These are phyloP conservation scores for Dolichallabes microphthalmus DNA, from an alignment of 2,113 vertebrate species.

Conservation along the genomic window DNA sequence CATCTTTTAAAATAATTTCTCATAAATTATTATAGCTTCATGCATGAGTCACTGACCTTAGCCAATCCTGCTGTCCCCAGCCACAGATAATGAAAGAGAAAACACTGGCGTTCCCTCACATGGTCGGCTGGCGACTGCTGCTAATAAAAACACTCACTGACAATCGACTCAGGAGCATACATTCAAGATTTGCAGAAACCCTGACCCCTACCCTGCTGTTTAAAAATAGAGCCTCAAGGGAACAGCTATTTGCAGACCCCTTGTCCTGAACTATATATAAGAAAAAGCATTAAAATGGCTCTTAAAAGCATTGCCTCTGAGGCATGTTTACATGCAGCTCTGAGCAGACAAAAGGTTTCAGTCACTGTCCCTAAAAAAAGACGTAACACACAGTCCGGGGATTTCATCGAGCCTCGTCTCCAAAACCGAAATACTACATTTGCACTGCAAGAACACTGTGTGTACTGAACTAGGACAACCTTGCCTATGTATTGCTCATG, in stretches of 20 bases:
- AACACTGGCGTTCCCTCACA: slow-evolving; percentile 41
- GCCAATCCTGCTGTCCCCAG: slow-evolving; percentile 48
- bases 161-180: slow-evolving; percentile 10
- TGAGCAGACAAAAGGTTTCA: slow-evolving; percentile 36
- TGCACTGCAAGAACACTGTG: background rate
- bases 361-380: background rate
- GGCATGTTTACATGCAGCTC: slow-evolving; percentile 38
- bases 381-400: background rate
- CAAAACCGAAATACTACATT: slow-evolving; percentile 24
- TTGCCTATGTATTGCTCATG: background rate
- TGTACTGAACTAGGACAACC: background rate
- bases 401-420: slow-evolving; percentile 29
- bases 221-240: slow-evolving; percentile 36
- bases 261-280: slow-evolving; percentile 9
- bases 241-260: slow-evolving; percentile 33
- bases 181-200: slow-evolving; percentile 34
- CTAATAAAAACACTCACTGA: slow-evolving; percentile 36
- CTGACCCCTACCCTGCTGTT: background rate
- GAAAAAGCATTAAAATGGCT: slow-evolving; percentile 47
- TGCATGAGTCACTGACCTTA: slow-evolving; percentile 64
- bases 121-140: slow-evolving; percentile 15
- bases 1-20: slow-evolving; percentile 67
- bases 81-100: slow-evolving; percentile 46
- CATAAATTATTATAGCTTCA: slow-evolving; percentile 62
- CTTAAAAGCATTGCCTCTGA: slow-evolving; percentile 48